A percentile compares a stretch with the other conserved stretches of the same genome.
phyloP scores from a whole-genome alignment of 1,140 invertebrate species.

The Drosophila auraria region DNA sequence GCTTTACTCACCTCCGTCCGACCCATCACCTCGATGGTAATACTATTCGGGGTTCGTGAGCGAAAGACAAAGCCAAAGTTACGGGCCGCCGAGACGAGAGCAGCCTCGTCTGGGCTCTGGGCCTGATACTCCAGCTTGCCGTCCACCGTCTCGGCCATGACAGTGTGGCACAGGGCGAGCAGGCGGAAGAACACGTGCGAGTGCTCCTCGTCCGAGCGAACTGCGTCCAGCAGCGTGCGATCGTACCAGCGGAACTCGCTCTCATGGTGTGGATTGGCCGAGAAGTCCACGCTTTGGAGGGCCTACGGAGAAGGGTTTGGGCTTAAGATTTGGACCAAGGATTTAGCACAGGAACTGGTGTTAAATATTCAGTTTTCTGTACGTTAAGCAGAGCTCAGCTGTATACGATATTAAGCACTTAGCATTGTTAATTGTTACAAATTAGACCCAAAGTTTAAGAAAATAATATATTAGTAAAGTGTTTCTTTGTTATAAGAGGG shows the following conservation, averaged over 20 bases:
- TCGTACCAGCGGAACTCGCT: constrained; percentile 98
- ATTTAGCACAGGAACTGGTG: neutral
- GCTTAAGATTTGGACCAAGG: neutral
- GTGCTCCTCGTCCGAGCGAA: constrained; percentile 90
- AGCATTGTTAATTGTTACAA: neutral
- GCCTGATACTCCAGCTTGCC: constrained; percentile 90
- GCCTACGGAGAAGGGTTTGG: constrained; percentile 86
- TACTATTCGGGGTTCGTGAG: constrained; percentile 96
- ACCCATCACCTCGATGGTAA: constrained; percentile 96
- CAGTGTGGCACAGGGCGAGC: constrained; percentile 97
- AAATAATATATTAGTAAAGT: neutral
- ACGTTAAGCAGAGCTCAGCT: constrained; percentile 29
- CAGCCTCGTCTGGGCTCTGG: constrained; percentile 99
- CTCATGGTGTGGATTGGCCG: constrained; percentile 96
- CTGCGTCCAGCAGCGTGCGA: constrained; percentile 92
- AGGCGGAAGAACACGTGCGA: constrained; percentile 95
- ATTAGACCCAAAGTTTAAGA: constrained; percentile 4
- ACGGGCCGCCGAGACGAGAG: constrained; percentile 97
- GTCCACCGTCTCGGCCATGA: constrained; percentile 97
- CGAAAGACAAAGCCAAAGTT: constrained; percentile 99
- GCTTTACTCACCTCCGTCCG: constrained; percentile 89
- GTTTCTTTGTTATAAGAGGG: neutral
- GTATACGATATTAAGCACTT: constrained; percentile 27
- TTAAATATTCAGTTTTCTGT: neutral
- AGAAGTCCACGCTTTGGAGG: constrained; percentile 94